Percentiles rank a stretch among this genome's conserved stretches.
phyloP scores from a whole-genome alignment of 1,140 invertebrate species.

The Solenopsis fugax region DNA sequence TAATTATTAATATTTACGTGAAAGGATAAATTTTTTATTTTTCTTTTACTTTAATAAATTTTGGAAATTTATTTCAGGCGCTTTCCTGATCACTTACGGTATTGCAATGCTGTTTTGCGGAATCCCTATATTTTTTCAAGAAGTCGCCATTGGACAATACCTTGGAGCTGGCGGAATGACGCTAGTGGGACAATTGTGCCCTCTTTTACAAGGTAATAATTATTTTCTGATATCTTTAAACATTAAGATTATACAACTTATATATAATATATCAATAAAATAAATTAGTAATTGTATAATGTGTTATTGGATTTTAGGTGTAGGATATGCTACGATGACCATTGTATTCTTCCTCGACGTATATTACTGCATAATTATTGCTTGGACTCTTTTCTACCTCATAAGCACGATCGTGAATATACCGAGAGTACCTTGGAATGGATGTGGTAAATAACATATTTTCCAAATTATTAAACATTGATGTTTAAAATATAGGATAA shows the following conservation, averaged over 20 bases:
- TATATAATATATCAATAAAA: background rate
- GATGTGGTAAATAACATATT: slow-evolving; percentile 85
- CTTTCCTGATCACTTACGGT: slow-evolving; percentile 90
- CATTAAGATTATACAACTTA: background rate
- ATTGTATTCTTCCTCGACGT: slow-evolving; percentile 90
- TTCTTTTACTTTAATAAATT: background rate
- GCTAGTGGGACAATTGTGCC: slow-evolving; percentile 88
- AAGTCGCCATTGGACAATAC: slow-evolving; percentile 90
- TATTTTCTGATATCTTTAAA: background rate
- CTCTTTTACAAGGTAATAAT: slow-evolving; percentile 88
- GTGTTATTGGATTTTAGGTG: slow-evolving; percentile 85
- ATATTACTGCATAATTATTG: slow-evolving; percentile 90
- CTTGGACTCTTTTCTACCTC: slow-evolving; percentile 89
- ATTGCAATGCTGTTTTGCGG: slow-evolving; percentile 92
- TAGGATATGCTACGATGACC: slow-evolving; percentile 91
- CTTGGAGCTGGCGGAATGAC: slow-evolving; percentile 89
- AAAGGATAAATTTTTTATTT: background rate
- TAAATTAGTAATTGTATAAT: slow-evolving; percentile 5
- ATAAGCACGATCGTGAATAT: slow-evolving; percentile 86
- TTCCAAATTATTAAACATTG: background rate
- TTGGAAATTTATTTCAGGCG: slow-evolving; percentile 83
- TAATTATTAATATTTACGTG: slow-evolving; percentile 13
- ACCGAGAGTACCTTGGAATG: slow-evolving; percentile 87
- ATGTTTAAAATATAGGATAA: background rate
- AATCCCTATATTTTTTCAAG: slow-evolving; percentile 93